phyloP scores from a whole-genome alignment of 2,797 vertebrate genomes.

The Gila robusta region DNA sequence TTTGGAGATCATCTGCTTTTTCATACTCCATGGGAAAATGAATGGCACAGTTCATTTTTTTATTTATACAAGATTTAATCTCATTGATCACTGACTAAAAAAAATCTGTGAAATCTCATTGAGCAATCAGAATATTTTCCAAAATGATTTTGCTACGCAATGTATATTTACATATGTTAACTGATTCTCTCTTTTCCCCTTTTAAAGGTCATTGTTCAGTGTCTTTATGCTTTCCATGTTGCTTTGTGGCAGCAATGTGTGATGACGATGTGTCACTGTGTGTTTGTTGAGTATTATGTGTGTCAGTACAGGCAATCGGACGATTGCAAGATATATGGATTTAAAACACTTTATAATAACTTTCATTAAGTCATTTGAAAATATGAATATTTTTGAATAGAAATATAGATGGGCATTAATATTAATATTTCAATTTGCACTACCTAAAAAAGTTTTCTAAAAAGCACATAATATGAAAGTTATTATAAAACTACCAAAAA shows the following conservation, averaged over 20 bases:
- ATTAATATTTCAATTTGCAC: not conserved
- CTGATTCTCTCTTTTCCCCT: constrained; percentile 40
- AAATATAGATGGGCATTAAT: not conserved
- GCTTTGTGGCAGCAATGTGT: constrained; percentile 68
- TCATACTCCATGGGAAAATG: constrained; percentile 55
- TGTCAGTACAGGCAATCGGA: constrained; percentile 41
- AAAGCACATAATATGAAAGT: not conserved
- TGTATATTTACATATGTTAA: constrained; percentile 47
- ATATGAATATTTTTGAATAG: not conserved
- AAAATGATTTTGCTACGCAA: constrained; percentile 16
- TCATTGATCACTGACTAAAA: constrained; percentile 33
- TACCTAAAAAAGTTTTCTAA: not conserved
- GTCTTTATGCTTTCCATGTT: constrained; percentile 76
- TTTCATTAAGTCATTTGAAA: constrained; percentile 9
- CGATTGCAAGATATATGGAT: constrained; percentile 15
- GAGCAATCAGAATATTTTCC: constrained; percentile 15
- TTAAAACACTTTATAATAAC: constrained; percentile 34
- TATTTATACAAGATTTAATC: not conserved
- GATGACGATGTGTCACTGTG: constrained; percentile 22
- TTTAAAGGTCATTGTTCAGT: constrained; percentile 54
- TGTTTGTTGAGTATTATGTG: constrained; percentile 59
- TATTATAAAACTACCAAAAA: constrained; percentile 2
- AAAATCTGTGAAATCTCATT: constrained; percentile 40
- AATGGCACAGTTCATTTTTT: constrained; percentile 14
- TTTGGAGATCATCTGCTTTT: constrained; percentile 58